These are phyloP conservation scores for Benitochromis conjunctus DNA, from an alignment of 2,113 vertebrate species.

Conservation along the genomic window DNA sequence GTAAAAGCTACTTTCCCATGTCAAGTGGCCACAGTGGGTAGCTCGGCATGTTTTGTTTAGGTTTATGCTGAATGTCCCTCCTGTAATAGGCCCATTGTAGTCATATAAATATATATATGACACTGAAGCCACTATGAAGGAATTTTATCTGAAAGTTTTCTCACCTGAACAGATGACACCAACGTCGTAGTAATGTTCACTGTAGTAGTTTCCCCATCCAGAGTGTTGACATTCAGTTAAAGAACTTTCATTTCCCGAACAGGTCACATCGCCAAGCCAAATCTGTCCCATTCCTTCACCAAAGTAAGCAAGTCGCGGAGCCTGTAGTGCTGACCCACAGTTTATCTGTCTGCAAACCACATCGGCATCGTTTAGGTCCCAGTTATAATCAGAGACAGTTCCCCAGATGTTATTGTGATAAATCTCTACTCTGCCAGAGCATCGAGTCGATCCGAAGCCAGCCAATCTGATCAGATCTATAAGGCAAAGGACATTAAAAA, in stretches of 20 bases:
- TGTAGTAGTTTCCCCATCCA: neutral
- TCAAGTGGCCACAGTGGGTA: neutral
- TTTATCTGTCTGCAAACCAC: neutral
- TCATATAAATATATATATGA: too few species aligned
- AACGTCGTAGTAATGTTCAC: neutral
- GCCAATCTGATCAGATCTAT: neutral
- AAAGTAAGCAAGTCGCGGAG: neutral
- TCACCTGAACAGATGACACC: neutral
- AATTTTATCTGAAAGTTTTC: too few species aligned
- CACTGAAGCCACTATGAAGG: too few species aligned
- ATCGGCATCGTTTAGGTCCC: neutral
- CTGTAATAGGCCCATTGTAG: neutral
- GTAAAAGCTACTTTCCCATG: neutral
- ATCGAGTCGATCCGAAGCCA: neutral
- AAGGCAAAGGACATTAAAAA: neutral
- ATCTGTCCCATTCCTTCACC: neutral
- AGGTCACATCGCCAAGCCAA: neutral
- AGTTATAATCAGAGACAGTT: neutral
- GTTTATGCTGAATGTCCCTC: neutral
- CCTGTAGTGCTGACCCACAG: neutral
- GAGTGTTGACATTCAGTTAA: neutral
- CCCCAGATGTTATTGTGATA: neutral
- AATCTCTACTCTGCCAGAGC: neutral
- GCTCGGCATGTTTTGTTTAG: neutral
- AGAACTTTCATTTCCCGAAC: neutral